Base-by-base conservation (phyloP, 2,797 vertebrate species). In the Cynopterus sphinx region DNA sequence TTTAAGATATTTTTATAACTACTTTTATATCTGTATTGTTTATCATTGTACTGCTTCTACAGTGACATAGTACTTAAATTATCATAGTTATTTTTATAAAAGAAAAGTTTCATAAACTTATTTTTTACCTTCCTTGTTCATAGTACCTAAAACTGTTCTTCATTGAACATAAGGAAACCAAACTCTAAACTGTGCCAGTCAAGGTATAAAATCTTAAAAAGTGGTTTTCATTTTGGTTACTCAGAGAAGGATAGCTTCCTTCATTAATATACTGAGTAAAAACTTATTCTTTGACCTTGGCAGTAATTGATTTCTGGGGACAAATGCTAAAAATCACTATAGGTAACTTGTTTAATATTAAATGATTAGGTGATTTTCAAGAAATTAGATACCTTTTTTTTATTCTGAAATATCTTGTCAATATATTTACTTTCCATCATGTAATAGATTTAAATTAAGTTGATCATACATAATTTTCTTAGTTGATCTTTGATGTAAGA, bases 1-100 rank as follows among this genome's bases (percentile, higher is more conserved):
- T n/a, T 82, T 49, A 55, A 89, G 15, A 41, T 68, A 53, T 87
- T 49, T 57, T 41, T 53, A 81, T 26, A 46, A 86, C 51, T 43
- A 87, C 71, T 96, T 79, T 84, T 46, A 68, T 70, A 46, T 87
- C 28, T 73, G 0, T 70, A 41, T 85, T 63, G 51, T 74, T 92
- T 87, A 74, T 92, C 15, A 75, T 15, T 57, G 0, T 65, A 26
- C 22, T 83, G 4, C 39, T 95, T 87, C 43, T 74, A 15, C 79
- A 70, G 22, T 73, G 84, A 81, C 49, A 31, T 36, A 73, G 36
- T 82, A 81, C 85, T 93, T 91, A 84, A 89, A 95, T 95, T 96
- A 86, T 74, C 41, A 87, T 78, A 19, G 33, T 91, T 94, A 59
- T 36, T 91, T 96, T 96, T 84, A 63, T 91, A 36, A 89, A 82